A percentile compares a stretch with the other conserved stretches of the same genome.
Conservation (phyloP, 2,888 invertebrate genomes). For the Notodonta ziczac region DNA sequence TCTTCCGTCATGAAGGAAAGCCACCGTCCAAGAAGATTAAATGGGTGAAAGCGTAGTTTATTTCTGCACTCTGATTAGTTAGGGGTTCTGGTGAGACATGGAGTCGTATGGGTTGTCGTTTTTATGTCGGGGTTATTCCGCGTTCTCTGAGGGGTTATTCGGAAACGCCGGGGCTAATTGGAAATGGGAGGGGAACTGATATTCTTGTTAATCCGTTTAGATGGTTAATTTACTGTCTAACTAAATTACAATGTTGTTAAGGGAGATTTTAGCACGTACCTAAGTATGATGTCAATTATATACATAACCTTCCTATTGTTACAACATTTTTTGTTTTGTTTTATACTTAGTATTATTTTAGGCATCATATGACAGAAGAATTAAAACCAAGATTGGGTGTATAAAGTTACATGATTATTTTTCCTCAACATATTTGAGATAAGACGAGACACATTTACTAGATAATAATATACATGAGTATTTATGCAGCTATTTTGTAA, state of each 20-base stretch:
- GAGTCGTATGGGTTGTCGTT: constrained; percentile 5
- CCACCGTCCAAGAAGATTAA: neutral
- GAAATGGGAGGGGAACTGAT: constrained; percentile 2
- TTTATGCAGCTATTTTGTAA: too few species aligned
- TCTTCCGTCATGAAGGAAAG: neutral
- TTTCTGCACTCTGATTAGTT: constrained; percentile 26
- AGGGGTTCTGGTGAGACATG: neutral
- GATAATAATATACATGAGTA: too few species aligned
- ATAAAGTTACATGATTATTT: too few species aligned
- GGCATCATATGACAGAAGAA: too few species aligned
- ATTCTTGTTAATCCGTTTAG: constrained; percentile 5
- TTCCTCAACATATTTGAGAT: too few species aligned
- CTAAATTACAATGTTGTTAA: neutral
- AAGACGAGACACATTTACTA: too few species aligned
- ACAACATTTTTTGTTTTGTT: too few species aligned
- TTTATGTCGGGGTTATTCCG: constrained; percentile 1
- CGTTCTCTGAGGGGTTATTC: constrained; percentile 1
- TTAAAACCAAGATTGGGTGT: too few species aligned
- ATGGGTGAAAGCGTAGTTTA: constrained; percentile 10
- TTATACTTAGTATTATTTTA: too few species aligned
- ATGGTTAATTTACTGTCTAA: neutral
- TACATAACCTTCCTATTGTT: too few species aligned
- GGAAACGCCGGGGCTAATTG: constrained; percentile 5
- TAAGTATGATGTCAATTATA: neutral
- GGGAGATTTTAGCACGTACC: neutral